Conservation (phyloP, 2,113 vertebrate species). For the Nothoprocta pentlandii region DNA sequence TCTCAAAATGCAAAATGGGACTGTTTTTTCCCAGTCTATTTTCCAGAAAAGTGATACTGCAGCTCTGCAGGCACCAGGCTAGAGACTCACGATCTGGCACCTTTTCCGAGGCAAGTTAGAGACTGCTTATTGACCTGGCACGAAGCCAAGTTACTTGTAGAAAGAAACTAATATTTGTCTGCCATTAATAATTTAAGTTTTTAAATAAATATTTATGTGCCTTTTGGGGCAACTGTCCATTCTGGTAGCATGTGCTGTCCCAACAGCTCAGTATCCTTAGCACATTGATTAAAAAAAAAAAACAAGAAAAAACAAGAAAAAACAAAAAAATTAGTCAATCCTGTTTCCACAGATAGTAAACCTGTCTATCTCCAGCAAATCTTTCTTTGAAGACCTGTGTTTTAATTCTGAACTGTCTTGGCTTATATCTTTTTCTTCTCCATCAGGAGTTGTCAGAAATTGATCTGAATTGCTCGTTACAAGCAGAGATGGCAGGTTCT, state of each 20-base stretch:
- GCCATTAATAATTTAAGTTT: conserved; percentile 88
- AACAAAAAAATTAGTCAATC: conserved; percentile 85
- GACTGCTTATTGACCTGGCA: conserved; percentile 53
- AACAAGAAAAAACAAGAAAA: not conserved
- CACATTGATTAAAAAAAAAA: conserved; percentile 44
- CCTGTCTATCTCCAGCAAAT: conserved; percentile 95
- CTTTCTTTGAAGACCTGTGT: conserved; percentile 88
- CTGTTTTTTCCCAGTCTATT: not conserved
- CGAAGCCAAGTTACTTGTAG: conserved; percentile 64
- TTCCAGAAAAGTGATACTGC: conserved; percentile 31
- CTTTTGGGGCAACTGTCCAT: conserved; percentile 72
- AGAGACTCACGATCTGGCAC: not conserved
- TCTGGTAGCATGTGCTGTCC: conserved; percentile 55
- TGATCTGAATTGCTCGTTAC: conserved; percentile 91
- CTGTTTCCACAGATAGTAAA: conserved; percentile 97
- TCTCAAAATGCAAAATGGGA: not conserved
- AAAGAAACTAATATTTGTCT: conserved; percentile 74
- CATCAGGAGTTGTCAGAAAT: conserved; percentile 92
- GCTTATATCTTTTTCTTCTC: conserved; percentile 83
- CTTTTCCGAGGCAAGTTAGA: conserved; percentile 55
- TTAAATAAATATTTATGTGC: conserved; percentile 88
- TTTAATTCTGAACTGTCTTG: conserved; percentile 83
- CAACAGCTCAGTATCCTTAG: conserved; percentile 61
- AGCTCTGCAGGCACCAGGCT: conserved; percentile 7
- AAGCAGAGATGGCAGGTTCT: conserved; percentile 78